A percentile compares a stretch with the other conserved stretches of the same genome.
Conservation (phyloP, 2,888 invertebrate species). For the Drosophila bunnanda region DNA sequence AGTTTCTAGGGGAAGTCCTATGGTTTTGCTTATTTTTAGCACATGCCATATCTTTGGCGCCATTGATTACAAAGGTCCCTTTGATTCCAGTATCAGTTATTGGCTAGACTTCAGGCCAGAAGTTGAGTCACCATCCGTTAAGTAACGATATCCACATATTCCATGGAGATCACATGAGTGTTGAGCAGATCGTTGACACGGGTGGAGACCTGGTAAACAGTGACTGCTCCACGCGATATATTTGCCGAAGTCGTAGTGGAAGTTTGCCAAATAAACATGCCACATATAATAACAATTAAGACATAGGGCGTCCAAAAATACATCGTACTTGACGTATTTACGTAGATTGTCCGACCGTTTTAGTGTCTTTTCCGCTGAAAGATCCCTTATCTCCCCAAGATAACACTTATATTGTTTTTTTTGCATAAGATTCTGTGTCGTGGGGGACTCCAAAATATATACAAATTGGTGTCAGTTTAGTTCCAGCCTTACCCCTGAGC, state of each 20-base stretch:
- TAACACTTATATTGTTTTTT: constrained; percentile 18
- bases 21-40: constrained; percentile 20
- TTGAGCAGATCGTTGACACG: constrained; percentile 38
- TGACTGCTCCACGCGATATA: too few relatives aligned
- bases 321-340: constrained; percentile 62
- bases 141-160: constrained; percentile 21
- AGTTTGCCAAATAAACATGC: constrained; percentile 52
- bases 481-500: constrained; percentile 11
- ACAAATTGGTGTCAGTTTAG: constrained; percentile 37
- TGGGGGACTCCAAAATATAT: constrained; percentile 30
- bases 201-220: constrained; percentile 40
- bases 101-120: constrained; percentile 16
- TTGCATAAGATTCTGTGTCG: constrained; percentile 31
- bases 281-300: constrained; percentile 41
- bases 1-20: constrained; percentile 22
- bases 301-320: constrained; percentile 64
- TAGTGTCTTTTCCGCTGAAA: constrained; percentile 36
- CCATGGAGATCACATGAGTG: constrained; percentile 47
- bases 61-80: constrained; percentile 25
- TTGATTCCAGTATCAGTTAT: constrained; percentile 15
- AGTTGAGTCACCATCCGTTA: constrained; percentile 27
- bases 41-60: neutral
- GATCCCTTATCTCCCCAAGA: constrained; percentile 39
- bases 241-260: constrained; percentile 5
- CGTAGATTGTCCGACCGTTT: constrained; percentile 54